Base-by-base conservation (phyloP, 2,797 vertebrate genomes). In the Anguilla marmorata region DNA sequence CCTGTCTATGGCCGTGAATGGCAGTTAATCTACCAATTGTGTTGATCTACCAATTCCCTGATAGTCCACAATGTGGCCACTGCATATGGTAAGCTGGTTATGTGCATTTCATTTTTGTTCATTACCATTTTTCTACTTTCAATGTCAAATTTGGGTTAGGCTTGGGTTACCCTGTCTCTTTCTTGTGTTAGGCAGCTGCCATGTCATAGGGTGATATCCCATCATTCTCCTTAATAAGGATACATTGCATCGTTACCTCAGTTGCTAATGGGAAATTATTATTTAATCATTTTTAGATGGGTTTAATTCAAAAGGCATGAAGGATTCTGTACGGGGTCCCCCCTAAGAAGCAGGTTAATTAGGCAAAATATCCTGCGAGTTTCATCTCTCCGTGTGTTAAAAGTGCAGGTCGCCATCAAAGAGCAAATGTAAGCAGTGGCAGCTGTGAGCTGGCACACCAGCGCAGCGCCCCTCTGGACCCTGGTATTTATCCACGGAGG, bases 231-330 rank as follows among this genome's bases (percentile, higher is more conserved):
- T 88, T 94, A 95, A 94, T 92, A 86, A 94, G 93, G 92, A 94
- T 95, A 89, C 95, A 94, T 94, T 92, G 92, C 92, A 93, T 93
- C 93, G 94, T 94, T 94, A 94, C 92, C 89, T 37, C 87, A 52
- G 83, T 86, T 89, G 92, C 93, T 95, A 91, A 91, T 91, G 88
- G 16, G 86, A 90, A 90, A 89, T 90, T 92, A 95, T 95, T 94
- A 93, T 94, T 94, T 96, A 94, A 95, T 96, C 92, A 94, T 94
- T 94, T 94, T 94, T 79, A 91, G 93, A 95, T 93, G 92, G 88
- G 91, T 93, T 94, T 94, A 95, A 95, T 94, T 96, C 94, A 95
- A 95, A 94, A 88, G 88, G 86, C 89, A 33, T 95, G 94, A 95
- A 94, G 92, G 92, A 96, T 95, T 92, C 27, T 27, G 90, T 84